These are phyloP conservation scores for Odocoileus hemionus DNA, from an alignment of 2,113 vertebrate genomes.

Conservation along the genomic window DNA sequence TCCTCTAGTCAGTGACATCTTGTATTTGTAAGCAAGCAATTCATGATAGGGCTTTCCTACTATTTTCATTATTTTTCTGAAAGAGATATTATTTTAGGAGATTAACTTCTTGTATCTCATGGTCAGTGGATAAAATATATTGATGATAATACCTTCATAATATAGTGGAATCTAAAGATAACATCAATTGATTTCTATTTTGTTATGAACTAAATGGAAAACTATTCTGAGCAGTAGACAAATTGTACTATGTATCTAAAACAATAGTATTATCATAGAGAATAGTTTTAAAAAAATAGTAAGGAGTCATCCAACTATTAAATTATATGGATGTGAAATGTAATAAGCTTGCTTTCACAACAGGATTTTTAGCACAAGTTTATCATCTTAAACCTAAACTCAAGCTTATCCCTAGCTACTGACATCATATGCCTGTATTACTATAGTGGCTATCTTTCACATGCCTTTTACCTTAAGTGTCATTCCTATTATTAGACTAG, in stretches of 20 bases:
- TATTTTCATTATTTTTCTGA: neutral
- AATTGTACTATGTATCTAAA: neutral
- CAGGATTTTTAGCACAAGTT: neutral
- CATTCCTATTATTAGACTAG: neutral
- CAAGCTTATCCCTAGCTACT: neutral
- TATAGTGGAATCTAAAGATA: neutral
- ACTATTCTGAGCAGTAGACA: neutral
- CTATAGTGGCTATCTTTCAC: neutral
- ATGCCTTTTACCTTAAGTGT: neutral
- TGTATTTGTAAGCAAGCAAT: neutral
- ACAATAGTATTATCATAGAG: neutral
- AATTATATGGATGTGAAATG: neutral
- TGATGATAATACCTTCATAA: neutral
- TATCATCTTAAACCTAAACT: neutral
- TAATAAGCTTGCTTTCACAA: neutral
- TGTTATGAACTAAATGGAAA: neutral
- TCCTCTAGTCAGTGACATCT: neutral
- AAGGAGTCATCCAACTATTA: neutral
- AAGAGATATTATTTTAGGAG: neutral
- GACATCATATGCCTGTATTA: neutral
- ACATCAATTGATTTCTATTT: neutral
- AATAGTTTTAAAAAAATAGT: neutral
- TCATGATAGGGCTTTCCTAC: neutral
- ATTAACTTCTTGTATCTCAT: neutral
- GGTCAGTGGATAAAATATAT: neutral